Evolutionary conservation across 1,140 invertebrate genomes (phyloP).

Genomic region (Lordiphosa clarofinis): DNA sequence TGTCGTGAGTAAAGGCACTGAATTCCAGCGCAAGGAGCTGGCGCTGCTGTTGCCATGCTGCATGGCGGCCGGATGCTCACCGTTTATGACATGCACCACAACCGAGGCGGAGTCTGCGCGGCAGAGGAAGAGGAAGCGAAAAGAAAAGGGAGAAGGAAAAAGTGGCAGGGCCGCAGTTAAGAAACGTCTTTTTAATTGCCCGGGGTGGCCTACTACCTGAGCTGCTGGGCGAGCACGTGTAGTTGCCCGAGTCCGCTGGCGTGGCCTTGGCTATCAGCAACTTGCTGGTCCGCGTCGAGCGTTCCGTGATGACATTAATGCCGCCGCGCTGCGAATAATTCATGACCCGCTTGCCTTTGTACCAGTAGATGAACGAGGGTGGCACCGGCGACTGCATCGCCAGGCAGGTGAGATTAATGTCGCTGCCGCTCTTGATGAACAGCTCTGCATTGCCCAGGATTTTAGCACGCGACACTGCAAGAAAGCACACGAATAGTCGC

Average conservation of each 20-base stretch:
- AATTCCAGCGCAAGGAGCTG: slow-evolving; percentile 56
- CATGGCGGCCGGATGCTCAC: slow-evolving; percentile 88
- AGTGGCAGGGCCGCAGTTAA: slow-evolving; percentile 34
- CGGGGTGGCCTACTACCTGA: slow-evolving; percentile 81
- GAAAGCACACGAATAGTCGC: slow-evolving; percentile 36
- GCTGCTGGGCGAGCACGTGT: slow-evolving; percentile 89
- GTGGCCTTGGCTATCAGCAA: slow-evolving; percentile 90
- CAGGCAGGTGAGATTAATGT: slow-evolving; percentile 94
- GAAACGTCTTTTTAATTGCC: slow-evolving; percentile 50
- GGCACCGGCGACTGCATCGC: slow-evolving; percentile 92
- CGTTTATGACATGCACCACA: slow-evolving; percentile 84
- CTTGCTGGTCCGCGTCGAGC: slow-evolving; percentile 89
- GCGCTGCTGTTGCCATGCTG: slow-evolving; percentile 83
- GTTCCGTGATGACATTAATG: slow-evolving; percentile 92
- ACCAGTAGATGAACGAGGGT: slow-evolving; percentile 95
- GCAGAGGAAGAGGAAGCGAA: neutral
- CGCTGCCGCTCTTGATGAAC: slow-evolving; percentile 92
- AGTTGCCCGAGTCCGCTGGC: slow-evolving; percentile 91
- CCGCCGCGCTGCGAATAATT: slow-evolving; percentile 93
- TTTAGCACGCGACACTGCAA: slow-evolving; percentile 92
- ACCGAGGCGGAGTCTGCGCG: slow-evolving; percentile 83
- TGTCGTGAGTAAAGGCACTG: slow-evolving; percentile 65
- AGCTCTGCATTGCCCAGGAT: slow-evolving; percentile 91
- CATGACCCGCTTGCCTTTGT: slow-evolving; percentile 91
- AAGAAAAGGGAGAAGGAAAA: slow-evolving; percentile 3